Evolutionary conservation across 1,140 invertebrate genomes (phyloP), one percentile per base, ranked within the genome.

Genomic region (Hypothenemus hampei): DNA sequence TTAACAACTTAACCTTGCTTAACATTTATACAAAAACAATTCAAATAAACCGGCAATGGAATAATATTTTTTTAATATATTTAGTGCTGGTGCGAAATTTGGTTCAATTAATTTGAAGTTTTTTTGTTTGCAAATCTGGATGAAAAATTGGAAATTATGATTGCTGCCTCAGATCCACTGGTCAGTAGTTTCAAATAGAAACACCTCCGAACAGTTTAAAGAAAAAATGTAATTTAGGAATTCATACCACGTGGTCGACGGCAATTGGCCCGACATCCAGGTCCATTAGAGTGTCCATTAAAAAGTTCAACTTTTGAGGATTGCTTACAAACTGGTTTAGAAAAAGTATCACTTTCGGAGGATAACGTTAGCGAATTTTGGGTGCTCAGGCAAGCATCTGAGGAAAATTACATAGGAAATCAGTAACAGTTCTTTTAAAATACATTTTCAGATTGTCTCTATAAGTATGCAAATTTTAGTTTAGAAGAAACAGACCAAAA

Each of bases 201-300:
- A 36, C 0, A 11, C 26, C 0, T 29, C 24, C 5, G 24, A 6
- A 6, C 24, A 29, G 5, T 11, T 6, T 11, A 29, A 29, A 7
- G n/a, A 7, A 6, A 29, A 29, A 7, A 7, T 29, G 6, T 29
- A 37, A 37, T 62, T n/a, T 69, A 89, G 87, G 89, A 92, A 76
- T 93, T 89, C 79, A 78, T 88, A 77, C 91, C 91, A 66, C 87
- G 87, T 77, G 91, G 91, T 66, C 81, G 89, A 72, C 82, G 86
- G 69, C 85, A 87, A 71, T 74, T 89, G 66, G 72, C 77, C 41
- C 81, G 81, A 40, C 91, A 93, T 77, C 91, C 91, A 41, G 85
- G 86, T 52, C 69, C 73, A 22, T 49, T 71, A 71, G 67, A 75
- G 74, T 43, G 75, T 69, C 46, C 65, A 59, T 22, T 55, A 65